A percentile compares a stretch with the other conserved stretches of the same genome.
phyloP scores from a whole-genome alignment of 2,113 vertebrate genomes.

The Benthochromis sp. region DNA sequence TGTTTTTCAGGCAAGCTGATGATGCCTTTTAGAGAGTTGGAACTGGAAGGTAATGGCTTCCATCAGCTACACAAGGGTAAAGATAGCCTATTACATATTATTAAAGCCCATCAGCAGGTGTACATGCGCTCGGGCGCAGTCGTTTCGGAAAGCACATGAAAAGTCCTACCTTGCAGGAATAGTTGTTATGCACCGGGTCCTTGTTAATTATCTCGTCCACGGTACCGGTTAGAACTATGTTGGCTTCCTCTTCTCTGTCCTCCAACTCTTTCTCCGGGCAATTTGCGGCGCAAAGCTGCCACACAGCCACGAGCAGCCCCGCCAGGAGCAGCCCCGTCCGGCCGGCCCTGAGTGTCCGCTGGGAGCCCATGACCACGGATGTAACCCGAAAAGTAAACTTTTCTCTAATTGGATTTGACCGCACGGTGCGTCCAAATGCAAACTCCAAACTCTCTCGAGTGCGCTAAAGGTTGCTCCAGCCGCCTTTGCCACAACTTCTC shows the following conservation, averaged over 20 bases:
- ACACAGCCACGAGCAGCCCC: constrained; percentile 55
- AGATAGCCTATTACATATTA: not conserved
- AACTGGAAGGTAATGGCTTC: not conserved
- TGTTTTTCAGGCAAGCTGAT: not conserved
- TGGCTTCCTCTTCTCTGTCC: constrained; percentile 85
- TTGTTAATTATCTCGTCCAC: constrained; percentile 96
- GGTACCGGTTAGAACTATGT: constrained; percentile 91
- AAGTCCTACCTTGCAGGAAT: constrained; percentile 90
- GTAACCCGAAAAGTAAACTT: constrained; percentile 28
- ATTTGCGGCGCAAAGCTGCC: constrained; percentile 58
- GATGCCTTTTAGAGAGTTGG: not conserved
- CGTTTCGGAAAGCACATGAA: not conserved
- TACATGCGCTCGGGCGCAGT: not conserved
- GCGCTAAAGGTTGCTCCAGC: not conserved
- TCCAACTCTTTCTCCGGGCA: constrained; percentile 89
- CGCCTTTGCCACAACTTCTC: constrained; percentile 36
- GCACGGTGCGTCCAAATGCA: not conserved
- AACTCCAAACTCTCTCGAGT: constrained; percentile 5
- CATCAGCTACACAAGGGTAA: not conserved
- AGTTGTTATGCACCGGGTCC: constrained; percentile 94
- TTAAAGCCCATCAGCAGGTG: constrained; percentile 25
- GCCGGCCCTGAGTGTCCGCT: constrained; percentile 37
- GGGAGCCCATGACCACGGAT: constrained; percentile 49
- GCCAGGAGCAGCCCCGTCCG: constrained; percentile 60
- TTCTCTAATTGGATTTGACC: not conserved